A percentile compares a stretch with the other conserved stretches of the same genome.
phyloP scores from a whole-genome alignment of 2,888 invertebrate species.

The Sphaeridia pumilis region DNA sequence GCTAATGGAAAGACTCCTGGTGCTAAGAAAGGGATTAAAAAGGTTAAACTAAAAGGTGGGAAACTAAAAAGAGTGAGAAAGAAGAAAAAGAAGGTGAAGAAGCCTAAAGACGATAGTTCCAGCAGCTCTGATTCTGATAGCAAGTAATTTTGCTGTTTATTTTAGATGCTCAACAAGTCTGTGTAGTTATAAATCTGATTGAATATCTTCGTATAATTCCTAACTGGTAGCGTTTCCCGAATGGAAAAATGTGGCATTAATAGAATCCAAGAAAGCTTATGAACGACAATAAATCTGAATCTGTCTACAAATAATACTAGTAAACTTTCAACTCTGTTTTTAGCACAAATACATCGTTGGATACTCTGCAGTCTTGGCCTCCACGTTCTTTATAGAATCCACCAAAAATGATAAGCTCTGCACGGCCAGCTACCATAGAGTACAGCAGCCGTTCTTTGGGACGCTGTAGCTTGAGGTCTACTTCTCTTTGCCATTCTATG shows the following conservation, averaged over 20 bases:
- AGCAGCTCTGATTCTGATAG: slow-evolving; percentile 7
- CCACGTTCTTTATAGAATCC: slow-evolving; percentile 67
- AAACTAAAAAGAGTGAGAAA: slow-evolving; percentile 27
- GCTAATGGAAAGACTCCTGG: slow-evolving; percentile 6
- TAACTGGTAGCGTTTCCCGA: not conserved
- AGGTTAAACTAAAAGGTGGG: slow-evolving; percentile 23
- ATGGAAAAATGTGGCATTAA: not conserved
- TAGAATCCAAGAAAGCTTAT: not conserved
- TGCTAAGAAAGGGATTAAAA: not conserved
- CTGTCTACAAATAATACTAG: slow-evolving; percentile 14
- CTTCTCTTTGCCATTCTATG: slow-evolving; percentile 39
- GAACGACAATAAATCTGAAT: not conserved
- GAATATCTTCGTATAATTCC: too few relatives aligned
- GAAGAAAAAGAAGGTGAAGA: slow-evolving; percentile 23
- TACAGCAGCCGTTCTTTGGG: slow-evolving; percentile 86
- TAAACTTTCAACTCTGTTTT: slow-evolving; percentile 28
- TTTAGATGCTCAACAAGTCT: not conserved
- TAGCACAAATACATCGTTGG: slow-evolving; percentile 33
- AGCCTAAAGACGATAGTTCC: slow-evolving; percentile 15
- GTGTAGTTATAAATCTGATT: not conserved
- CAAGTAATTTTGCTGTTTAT: not conserved
- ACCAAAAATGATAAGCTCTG: slow-evolving; percentile 91
- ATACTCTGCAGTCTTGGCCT: slow-evolving; percentile 28
- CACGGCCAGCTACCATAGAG: slow-evolving; percentile 75
- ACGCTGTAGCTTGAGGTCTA: slow-evolving; percentile 49